Evolutionary conservation across 2,888 invertebrate species (phyloP).

Genomic region (Eustalomyia histrio): DNA sequence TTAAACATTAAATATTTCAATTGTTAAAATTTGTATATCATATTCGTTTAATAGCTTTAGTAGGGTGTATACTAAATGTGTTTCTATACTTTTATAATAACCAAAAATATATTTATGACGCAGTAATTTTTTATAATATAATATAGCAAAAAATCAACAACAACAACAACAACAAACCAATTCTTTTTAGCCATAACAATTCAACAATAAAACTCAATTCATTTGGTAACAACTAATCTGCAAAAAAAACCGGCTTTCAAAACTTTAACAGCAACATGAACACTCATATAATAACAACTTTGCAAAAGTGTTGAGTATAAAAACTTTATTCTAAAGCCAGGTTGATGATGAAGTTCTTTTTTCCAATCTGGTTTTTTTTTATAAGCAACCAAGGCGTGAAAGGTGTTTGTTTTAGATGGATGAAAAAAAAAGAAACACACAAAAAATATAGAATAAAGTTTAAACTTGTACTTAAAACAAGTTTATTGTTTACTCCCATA

Average conservation of each 20-base stretch:
- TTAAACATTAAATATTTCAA: conserved; percentile 1
- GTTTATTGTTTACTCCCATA: conserved; percentile 22
- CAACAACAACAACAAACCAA: conserved; percentile 33
- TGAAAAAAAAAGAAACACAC: conserved; percentile 20
- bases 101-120: conserved; percentile 38
- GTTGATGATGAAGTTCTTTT: conserved; percentile 46
- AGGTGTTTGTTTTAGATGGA: conserved; percentile 23
- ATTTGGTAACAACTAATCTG: conserved; percentile 25
- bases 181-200: conserved; percentile 29
- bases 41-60: too few relatives aligned
- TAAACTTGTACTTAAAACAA: conserved; percentile 46
- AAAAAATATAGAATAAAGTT: neutral
- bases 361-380: neutral
- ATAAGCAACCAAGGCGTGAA: conserved; percentile 57
- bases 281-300: conserved; percentile 11
- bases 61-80: too few relatives aligned
- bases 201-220: conserved; percentile 27
- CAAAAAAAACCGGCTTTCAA: conserved; percentile 55
- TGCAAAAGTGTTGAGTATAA: conserved; percentile 35
- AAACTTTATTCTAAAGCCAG: conserved; percentile 36
- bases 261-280: conserved; percentile 23
- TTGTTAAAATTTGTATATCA: too few relatives aligned
- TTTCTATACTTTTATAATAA: too few relatives aligned
- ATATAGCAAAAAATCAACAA: neutral
- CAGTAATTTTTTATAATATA: conserved; percentile 15